phyloP scores from a whole-genome alignment of 30 jellyfish, hydroid and myxozoan species.

The Hydra vulgaris region DNA sequence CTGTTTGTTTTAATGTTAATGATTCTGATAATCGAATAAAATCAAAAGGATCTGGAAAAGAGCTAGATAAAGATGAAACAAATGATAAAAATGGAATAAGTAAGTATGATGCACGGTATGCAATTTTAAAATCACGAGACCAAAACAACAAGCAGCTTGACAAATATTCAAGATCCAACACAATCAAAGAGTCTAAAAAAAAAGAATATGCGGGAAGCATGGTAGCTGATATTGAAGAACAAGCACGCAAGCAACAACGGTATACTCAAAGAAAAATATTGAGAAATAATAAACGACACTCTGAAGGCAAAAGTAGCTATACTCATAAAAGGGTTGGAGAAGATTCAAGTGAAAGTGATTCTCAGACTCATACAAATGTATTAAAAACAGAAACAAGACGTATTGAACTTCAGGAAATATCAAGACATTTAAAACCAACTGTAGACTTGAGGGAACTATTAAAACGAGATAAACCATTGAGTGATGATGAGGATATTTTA shows the following conservation, averaged over 20 bases:
- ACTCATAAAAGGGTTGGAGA: background rate
- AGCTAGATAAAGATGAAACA: background rate
- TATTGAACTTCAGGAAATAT: slow-evolving; percentile 6
- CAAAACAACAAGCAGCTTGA: background rate
- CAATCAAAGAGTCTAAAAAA: background rate
- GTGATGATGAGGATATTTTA: slow-evolving; percentile 36
- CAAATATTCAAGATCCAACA: background rate
- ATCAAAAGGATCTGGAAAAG: background rate
- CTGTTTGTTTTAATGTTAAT: slow-evolving; percentile 16
- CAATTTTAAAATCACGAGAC: slow-evolving; percentile 16
- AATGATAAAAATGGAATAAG: slow-evolving; percentile 5
- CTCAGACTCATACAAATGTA: background rate
- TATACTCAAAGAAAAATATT: background rate
- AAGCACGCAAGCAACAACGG: background rate
- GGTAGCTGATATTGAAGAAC: slow-evolving; percentile 38
- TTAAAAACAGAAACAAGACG: slow-evolving; percentile 14
- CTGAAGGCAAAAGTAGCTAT: background rate
- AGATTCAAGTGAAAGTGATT: slow-evolving; percentile 32
- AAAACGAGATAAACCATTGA: background rate
- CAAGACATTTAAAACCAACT: background rate
- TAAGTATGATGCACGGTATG: slow-evolving; percentile 31
- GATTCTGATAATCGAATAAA: background rate
- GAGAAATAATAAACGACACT: background rate
- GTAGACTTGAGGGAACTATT: slow-evolving; percentile 21
- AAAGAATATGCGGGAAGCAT: slow-evolving; percentile 27